Evolutionary conservation across 2,113 vertebrate species (phyloP).

Genomic region (Azemiops feae): DNA sequence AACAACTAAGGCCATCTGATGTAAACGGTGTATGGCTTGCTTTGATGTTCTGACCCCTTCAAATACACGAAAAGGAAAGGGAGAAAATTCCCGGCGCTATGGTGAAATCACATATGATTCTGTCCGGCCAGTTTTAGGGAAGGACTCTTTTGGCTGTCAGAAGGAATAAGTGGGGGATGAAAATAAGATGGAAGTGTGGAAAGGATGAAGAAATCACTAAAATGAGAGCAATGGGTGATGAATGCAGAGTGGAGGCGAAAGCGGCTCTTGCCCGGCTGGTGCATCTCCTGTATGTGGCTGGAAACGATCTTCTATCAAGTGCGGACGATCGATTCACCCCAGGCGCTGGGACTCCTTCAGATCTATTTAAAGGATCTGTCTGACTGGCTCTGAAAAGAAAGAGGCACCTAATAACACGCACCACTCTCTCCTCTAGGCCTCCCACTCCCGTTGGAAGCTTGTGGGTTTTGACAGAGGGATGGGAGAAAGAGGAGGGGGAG

Average conservation of each 20-base stretch:
- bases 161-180: neutral
- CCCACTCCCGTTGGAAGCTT: neutral
- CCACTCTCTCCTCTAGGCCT: neutral
- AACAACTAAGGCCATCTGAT: neutral
- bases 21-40: neutral
- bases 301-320: constrained; percentile 34
- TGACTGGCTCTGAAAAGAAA: constrained; percentile 29
- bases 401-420: neutral
- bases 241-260: neutral
- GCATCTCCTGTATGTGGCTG: neutral
- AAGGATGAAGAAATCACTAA: neutral
- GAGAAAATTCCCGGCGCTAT: no score
- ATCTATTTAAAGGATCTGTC: constrained; percentile 40
- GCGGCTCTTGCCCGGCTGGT: neutral
- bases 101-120: neutral
- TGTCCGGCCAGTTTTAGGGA: neutral
- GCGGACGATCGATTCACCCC: constrained; percentile 14
- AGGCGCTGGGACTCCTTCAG: constrained; percentile 13
- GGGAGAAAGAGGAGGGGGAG: neutral
- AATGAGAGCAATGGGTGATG: neutral
- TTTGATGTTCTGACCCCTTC: neutral
- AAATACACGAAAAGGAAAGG: neutral
- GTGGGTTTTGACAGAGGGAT: neutral
- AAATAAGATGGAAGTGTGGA: neutral
- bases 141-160: neutral